Conservation (phyloP, 1,140 invertebrate species). For the Aradophagus sp. region DNA sequence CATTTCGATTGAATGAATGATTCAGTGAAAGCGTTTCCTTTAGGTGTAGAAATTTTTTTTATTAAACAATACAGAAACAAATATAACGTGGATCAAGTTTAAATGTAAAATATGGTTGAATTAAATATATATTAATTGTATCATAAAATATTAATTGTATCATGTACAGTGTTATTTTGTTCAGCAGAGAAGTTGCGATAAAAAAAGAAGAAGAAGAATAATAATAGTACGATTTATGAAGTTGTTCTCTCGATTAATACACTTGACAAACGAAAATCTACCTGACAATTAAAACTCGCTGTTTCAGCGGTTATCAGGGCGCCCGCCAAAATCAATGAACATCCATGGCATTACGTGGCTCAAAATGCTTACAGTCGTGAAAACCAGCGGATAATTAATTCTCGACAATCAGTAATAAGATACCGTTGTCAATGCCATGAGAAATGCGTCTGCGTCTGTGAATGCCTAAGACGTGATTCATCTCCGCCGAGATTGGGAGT, state of each 20-base stretch:
- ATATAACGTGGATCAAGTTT: too few relatives aligned
- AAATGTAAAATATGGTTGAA: too few relatives aligned
- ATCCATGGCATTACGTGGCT: constrained; percentile 8
- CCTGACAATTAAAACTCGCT: constrained; percentile 36
- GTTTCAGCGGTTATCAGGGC: constrained; percentile 24
- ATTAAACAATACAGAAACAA: too few relatives aligned
- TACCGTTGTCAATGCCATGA: constrained; percentile 24
- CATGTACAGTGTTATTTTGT: too few relatives aligned
- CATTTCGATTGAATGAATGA: too few relatives aligned
- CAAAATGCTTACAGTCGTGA: constrained; percentile 16
- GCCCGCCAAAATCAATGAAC: constrained; percentile 16
- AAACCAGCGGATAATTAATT: constrained; percentile 37
- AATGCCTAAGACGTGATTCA: constrained; percentile 28
- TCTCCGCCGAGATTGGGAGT: constrained; percentile 20
- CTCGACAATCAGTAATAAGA: constrained; percentile 23
- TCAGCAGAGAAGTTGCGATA: constrained; percentile 32
- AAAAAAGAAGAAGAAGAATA: too few relatives aligned
- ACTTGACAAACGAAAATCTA: constrained; percentile 23
- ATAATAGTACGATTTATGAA: too few relatives aligned
- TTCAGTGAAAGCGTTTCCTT: too few relatives aligned
- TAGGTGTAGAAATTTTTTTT: too few relatives aligned
- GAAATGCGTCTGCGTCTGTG: constrained; percentile 19
- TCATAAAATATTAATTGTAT: too few relatives aligned
- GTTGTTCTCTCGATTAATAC: too few relatives aligned
- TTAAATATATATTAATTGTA: too few relatives aligned